Base-by-base conservation (phyloP, 2,888 invertebrate species). In the Pyrocoelia pectoralis region DNA sequence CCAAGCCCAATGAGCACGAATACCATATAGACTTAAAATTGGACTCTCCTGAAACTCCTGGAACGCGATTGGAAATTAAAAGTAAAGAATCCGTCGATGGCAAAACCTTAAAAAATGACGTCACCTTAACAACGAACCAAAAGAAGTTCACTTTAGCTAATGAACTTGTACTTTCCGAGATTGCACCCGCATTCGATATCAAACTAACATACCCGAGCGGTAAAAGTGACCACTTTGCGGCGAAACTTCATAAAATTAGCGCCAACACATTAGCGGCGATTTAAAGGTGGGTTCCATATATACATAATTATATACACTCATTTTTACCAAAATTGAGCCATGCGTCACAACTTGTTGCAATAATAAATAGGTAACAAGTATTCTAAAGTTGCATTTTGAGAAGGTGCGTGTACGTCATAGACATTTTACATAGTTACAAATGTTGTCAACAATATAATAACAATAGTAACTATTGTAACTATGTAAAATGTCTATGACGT, bases 261-360 rank as follows among this genome's bases (percentile, higher is more conserved):
- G 84, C 0, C 84, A 82, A 3, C 86, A 88, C 69, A 86, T 85
- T 63, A 86, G 85, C 67, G 78, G 87, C n/a, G 85, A 85, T 48
- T 10, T 86, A 0, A 85, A 84, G 67, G 67, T 72, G 33, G 59
- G n/a, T n/a, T n/a, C n/a, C n/a, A n/a, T n/a, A n/a, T n/a, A n/a
- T n/a, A n/a, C n/a, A n/a, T n/a, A n/a, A n/a, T n/a, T n/a, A n/a
- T n/a, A n/a, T n/a, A n/a, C n/a, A n/a, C n/a, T n/a, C n/a, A n/a
- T n/a, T n/a, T n/a, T n/a, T n/a, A n/a, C n/a, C n/a, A n/a, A n/a
- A n/a, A n/a, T n/a, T n/a, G n/a, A n/a, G n/a, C n/a, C n/a, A n/a
- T n/a, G n/a, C n/a, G n/a, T n/a, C n/a, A n/a, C n/a, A n/a, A n/a
- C n/a, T n/a, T n/a, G n/a, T n/a, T n/a, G n/a, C n/a, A n/a, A n/a